A percentile compares a stretch with the other conserved stretches of the same genome.
Evolutionary conservation across 2,888 invertebrate genomes (phyloP).

Genomic region (Leucoma salicis): DNA sequence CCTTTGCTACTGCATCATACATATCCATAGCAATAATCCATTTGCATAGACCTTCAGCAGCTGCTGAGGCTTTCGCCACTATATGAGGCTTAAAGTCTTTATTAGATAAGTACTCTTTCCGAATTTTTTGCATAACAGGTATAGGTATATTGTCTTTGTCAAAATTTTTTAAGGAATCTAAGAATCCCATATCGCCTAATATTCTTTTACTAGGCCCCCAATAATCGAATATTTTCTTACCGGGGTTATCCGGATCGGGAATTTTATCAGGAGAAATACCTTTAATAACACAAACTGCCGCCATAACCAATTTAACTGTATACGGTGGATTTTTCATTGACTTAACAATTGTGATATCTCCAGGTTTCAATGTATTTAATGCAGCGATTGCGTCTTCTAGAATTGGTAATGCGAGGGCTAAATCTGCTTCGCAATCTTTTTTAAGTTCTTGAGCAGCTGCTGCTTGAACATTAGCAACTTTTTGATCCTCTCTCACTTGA

Average conservation of each 20-base stretch:
- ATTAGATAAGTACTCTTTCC: conserved; percentile 88
- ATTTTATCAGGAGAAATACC: conserved; percentile 89
- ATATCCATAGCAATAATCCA: conserved; percentile 96
- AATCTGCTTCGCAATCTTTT: conserved; percentile 95
- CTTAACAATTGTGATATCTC: conserved; percentile 92
- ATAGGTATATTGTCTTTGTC: conserved; percentile 92
- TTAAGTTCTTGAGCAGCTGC: conserved; percentile 91
- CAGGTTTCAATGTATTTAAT: conserved; percentile 91
- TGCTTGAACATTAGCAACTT: conserved; percentile 93
- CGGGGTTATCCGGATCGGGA: conserved; percentile 86
- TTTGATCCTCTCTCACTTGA: conserved; percentile 92
- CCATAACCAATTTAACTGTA: conserved; percentile 92
- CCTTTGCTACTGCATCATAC: conserved; percentile 92
- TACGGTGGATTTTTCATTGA: conserved; percentile 94
- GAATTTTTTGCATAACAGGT: conserved; percentile 87
- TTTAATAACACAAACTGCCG: conserved; percentile 95
- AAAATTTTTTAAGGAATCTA: conserved; percentile 88
- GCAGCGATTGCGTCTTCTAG: conserved; percentile 89
- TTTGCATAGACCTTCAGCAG: conserved; percentile 95
- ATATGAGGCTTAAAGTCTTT: conserved; percentile 90
- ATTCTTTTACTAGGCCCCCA: conserved; percentile 93
- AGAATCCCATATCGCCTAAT: conserved; percentile 90
- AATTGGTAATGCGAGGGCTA: conserved; percentile 93
- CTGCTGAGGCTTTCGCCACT: conserved; percentile 94
- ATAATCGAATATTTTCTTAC: conserved; percentile 87